phyloP scores from a whole-genome alignment of 2,113 vertebrate genomes.

The Beaufortia kweichowensis region DNA sequence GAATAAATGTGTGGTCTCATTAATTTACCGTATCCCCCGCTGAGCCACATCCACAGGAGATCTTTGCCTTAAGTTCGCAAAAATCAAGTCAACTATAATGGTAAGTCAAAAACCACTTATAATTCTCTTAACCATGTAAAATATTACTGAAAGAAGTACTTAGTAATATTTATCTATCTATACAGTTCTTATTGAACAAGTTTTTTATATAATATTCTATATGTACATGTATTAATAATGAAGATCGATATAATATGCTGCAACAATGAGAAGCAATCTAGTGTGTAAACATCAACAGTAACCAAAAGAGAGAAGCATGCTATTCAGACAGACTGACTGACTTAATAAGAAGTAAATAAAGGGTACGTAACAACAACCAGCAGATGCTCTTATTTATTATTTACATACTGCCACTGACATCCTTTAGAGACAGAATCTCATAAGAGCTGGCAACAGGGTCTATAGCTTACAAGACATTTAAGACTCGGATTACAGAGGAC shows the following conservation, averaged over 20 bases:
- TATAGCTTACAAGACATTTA: slow-evolving; percentile 25
- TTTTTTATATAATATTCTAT: too few relatives aligned
- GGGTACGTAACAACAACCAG: slow-evolving; percentile 51
- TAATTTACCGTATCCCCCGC: slow-evolving; percentile 42
- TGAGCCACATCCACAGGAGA: slow-evolving; percentile 28
- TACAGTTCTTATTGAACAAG: too few relatives aligned
- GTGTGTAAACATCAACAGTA: slow-evolving; percentile 29
- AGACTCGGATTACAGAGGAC: background rate
- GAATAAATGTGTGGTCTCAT: slow-evolving; percentile 54
- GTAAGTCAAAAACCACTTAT: background rate
- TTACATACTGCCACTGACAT: slow-evolving; percentile 52
- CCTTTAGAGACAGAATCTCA: slow-evolving; percentile 44
- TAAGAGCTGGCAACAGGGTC: slow-evolving; percentile 46
- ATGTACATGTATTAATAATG: background rate
- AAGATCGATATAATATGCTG: background rate
- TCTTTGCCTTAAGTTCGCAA: background rate
- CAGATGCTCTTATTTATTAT: slow-evolving; percentile 62
- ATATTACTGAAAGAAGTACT: background rate
- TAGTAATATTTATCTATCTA: background rate
- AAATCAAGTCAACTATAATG: background rate
- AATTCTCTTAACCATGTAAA: background rate
- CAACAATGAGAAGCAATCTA: background rate
- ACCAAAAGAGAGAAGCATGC: slow-evolving; percentile 14
- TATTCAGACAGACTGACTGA: slow-evolving; percentile 28
- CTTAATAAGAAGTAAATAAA: slow-evolving; percentile 54